Base-by-base conservation (phyloP, 2,888 invertebrate genomes). In the Tuberolachnus salignus region DNA sequence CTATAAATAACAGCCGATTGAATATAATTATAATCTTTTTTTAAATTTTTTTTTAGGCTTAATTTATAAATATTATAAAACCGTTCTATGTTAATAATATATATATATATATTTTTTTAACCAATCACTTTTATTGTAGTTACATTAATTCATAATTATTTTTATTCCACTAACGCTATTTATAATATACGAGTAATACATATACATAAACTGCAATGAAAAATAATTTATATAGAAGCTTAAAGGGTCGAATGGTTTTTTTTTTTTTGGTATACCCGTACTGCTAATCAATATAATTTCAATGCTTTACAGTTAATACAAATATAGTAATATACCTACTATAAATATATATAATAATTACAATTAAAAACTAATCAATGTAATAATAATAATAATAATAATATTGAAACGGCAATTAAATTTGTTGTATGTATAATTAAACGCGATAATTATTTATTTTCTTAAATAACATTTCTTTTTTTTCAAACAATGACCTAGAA, bases 281-380 rank as follows among this genome's bases (percentile, higher is more conserved):
- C 16, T 74, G 53, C 44, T 59, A 34, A 67, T 75, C 66, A 66
- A 75, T 75, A 49, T 67, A 75, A 57, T 67, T 75, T 10, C 34
- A 46, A 49, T 16, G 14, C 21, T 64, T 14, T 51, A n/a, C 9
- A 42, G 44, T 66, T 55, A 64, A 61, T n/a, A n/a, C n/a, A n/a
- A n/a, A n/a, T 64, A 23, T 55, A 42, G 64, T 21, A 44, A 4
- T 34, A 34, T 34, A 34, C 34, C 34, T 19, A 21, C 11, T 74
- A 64, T 55, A 55, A 55, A 9, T 55, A 34, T 34, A 51, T 42
- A 51, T 42, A 51, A 73, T 63, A 63, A 63, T 72, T 34, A 46
- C 0, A 61, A 73, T 10, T 42, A 16, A 49, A 49, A 59, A 61
- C 8, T 34, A 51, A 10, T 9, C 57, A 61, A 49, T 4, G n/a